Percentiles rank a stretch among this genome's conserved stretches.
Conservation (phyloP, 1,140 invertebrate species). For the Ptiloglossa arizonensis region DNA sequence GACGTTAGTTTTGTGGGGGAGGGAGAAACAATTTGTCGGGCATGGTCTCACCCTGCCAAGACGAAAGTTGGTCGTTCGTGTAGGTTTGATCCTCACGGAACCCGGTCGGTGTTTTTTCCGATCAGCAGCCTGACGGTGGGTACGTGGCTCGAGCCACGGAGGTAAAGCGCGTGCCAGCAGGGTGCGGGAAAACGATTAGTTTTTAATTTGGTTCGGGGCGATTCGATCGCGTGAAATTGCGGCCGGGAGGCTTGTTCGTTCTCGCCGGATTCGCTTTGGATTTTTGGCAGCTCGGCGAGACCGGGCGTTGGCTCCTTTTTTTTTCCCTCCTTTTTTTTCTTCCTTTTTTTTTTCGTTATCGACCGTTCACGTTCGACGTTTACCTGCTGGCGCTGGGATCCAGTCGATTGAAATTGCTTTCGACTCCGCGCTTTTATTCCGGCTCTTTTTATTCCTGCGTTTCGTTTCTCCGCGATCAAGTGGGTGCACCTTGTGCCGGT, state of each 20-base stretch:
- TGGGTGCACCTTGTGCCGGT: not conserved
- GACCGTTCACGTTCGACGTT: constrained; percentile 45
- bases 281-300: constrained; percentile 54
- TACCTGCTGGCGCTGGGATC: constrained; percentile 29
- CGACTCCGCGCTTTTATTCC: constrained; percentile 52
- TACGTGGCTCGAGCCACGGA: constrained; percentile 52
- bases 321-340: not conserved
- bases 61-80: constrained; percentile 42
- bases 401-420: constrained; percentile 57
- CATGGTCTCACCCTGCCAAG: constrained; percentile 43
- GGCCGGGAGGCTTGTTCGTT: constrained; percentile 52
- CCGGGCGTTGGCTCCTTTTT: constrained; percentile 6
- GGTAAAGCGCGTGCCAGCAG: constrained; percentile 64
- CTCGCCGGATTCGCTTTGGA: constrained; percentile 50
- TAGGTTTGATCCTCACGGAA: constrained; percentile 11
- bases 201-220: constrained; percentile 73
- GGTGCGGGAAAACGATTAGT: constrained; percentile 74
- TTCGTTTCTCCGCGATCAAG: constrained; percentile 15
- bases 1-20: no score
- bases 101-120: constrained; percentile 48
- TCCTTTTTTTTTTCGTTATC: constrained; percentile 15
- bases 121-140: not conserved
- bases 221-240: constrained; percentile 75
- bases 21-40: constrained; percentile 58
- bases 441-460: constrained; percentile 35